phyloP scores from a whole-genome alignment of 2,888 invertebrate genomes.

The Dasypogon diadema region DNA sequence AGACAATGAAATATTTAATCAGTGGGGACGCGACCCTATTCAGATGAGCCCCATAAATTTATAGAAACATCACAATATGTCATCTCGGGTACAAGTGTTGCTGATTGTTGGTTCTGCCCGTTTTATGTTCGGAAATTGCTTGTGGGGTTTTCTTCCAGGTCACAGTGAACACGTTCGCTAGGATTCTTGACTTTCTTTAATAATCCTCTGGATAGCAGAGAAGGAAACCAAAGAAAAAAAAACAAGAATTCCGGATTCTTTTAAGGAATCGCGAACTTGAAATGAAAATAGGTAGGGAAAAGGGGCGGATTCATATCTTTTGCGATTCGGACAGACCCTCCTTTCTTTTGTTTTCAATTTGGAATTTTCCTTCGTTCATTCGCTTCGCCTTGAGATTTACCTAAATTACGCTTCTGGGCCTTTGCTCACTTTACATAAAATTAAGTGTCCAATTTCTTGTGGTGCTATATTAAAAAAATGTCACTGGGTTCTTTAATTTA shows the following conservation, averaged over 20 bases:
- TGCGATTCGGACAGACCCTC: background rate
- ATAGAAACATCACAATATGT: slow-evolving; percentile 40
- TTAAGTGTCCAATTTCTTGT: background rate
- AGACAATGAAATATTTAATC: slow-evolving; percentile 26
- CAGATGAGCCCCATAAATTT: slow-evolving; percentile 39
- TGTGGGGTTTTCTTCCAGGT: background rate
- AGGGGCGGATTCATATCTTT: background rate
- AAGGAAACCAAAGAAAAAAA: background rate
- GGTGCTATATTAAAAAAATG: background rate
- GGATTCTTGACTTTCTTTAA: background rate
- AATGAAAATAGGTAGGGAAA: background rate
- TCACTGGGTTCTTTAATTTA: background rate
- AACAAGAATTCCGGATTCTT: background rate
- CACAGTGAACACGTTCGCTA: background rate
- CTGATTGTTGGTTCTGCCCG: slow-evolving; percentile 33
- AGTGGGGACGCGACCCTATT: slow-evolving; percentile 36
- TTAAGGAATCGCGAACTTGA: background rate
- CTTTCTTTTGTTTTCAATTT: background rate
- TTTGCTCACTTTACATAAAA: background rate
- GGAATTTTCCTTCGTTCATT: background rate
- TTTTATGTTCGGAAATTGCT: slow-evolving; percentile 5
- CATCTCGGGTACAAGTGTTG: slow-evolving; percentile 31
- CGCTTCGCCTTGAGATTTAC: background rate
- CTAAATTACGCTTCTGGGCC: background rate
- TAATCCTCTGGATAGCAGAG: background rate